Percentiles rank a stretch among this genome's conserved stretches.
phyloP scores from a whole-genome alignment of 2,113 vertebrate genomes.

The Patagioenas fasciata region DNA sequence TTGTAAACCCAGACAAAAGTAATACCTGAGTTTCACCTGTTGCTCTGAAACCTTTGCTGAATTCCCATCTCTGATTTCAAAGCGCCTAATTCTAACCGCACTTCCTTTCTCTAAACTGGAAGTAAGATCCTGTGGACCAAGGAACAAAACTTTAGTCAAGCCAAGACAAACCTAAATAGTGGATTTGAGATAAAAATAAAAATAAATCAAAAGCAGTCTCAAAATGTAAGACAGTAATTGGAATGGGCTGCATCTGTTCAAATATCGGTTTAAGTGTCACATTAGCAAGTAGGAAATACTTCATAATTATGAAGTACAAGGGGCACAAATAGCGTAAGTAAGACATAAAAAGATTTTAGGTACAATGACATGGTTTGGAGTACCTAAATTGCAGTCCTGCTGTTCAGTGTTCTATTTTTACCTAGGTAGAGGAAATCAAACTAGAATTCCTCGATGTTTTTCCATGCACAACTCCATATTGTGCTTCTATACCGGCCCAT shows the following conservation, averaged over 20 bases:
- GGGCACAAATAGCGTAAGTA: background rate
- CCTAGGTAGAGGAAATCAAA: background rate
- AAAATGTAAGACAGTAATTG: background rate
- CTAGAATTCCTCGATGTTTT: background rate
- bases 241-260: background rate
- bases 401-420: background rate
- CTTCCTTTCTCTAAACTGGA: background rate
- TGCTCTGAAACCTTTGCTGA: background rate
- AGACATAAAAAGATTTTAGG: background rate
- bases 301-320: background rate
- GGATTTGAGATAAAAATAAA: background rate
- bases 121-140: background rate
- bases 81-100: background rate
- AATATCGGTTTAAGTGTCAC: background rate
- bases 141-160: background rate
- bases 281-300: background rate
- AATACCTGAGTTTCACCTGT: background rate
- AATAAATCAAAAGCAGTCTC: background rate
- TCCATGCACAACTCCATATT: background rate
- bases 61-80: background rate
- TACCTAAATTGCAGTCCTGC: background rate
- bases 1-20: background rate
- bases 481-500: background rate
- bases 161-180: background rate
- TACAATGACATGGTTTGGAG: background rate